Percentiles rank a stretch among this genome's conserved stretches.
Evolutionary conservation across 2,797 vertebrate genomes (phyloP).

Genomic region (Sibirionetta formosa): DNA sequence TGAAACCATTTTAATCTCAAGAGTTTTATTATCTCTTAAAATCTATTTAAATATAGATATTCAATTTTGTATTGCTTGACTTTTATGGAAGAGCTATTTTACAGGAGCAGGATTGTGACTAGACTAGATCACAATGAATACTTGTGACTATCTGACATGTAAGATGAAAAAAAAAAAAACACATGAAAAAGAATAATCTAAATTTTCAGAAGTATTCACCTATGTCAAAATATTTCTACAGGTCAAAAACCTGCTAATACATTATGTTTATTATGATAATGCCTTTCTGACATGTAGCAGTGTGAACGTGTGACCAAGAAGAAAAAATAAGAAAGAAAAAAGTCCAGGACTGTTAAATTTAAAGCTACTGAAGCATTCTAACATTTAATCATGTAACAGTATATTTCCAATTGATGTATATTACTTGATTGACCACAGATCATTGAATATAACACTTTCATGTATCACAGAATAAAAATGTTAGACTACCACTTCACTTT

Average conservation of each 20-base stretch:
- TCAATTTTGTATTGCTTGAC: conserved; percentile 78
- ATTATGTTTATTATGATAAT: conserved; percentile 9
- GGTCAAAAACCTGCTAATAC: conserved; percentile 22
- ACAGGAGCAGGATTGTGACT: conserved; percentile 65
- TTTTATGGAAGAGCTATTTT: conserved; percentile 77
- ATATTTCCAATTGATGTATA: background rate
- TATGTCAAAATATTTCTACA: conserved; percentile 28
- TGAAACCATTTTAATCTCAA: conserved; percentile 81
- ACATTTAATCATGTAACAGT: background rate
- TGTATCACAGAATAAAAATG: background rate
- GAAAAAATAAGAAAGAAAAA: background rate
- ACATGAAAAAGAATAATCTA: conserved; percentile 43
- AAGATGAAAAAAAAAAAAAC: conserved; percentile 35
- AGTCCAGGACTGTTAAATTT: background rate
- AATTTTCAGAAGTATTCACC: conserved; percentile 45
- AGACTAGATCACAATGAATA: conserved; percentile 79
- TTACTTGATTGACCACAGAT: background rate
- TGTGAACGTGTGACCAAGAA: background rate
- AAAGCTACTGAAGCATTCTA: conserved; percentile 13
- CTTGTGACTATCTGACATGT: conserved; percentile 66
- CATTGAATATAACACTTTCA: background rate
- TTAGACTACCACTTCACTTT: background rate
- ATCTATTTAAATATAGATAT: conserved; percentile 81
- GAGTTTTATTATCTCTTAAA: conserved; percentile 83
- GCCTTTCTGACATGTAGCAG: background rate